Evolutionary conservation across 2,113 vertebrate species (phyloP), one percentile per base, ranked within the genome.

Genomic region (Pygoscelis adeliae): DNA sequence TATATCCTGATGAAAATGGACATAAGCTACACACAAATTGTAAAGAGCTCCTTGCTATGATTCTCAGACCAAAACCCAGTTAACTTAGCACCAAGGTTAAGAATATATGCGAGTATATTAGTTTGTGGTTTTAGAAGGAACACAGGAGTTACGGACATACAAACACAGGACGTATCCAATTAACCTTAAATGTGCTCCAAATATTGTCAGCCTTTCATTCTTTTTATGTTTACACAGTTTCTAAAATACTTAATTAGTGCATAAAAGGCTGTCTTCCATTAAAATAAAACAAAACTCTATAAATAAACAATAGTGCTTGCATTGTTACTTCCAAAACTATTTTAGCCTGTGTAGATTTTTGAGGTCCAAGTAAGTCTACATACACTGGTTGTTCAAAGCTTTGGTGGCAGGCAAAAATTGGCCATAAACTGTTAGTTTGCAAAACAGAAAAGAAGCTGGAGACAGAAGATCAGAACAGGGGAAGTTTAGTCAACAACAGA

Each of bases 21-120:
- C 83, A 61, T 42, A 22, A 87, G 55, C 72, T n/a, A 26, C 25
- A 52, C 14, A 70, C 12, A 36, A 32, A 50, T 13, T 74, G 44
- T 9, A 20, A 92, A 87, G 19, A 62, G 22, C 29, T 81, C 47
- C 30, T 70, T 71, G 42, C n/a, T 79, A 46, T 16, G 40, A 50
- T 49, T 91, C 59, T 58, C 59, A 83, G 46, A 83, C 8, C 26
- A 63, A 84, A 83, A 82, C 47, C 11, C 38, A 56, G 36, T 25
- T 61, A 20, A 65, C 14, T n/a, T 9, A 22, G 25, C 38, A 73
- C 22, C 16, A 62, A 83, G 50, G 27, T 63, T 58, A 44, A 56
- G 14, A 49, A 63, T 5, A 46, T 2, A 59, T 2, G 2, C 0
- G 1, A 72, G 32, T 12, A 6, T 7, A 21, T 76, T n/a, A 40